These are phyloP conservation scores for Spea multiplicata DNA, from an alignment of 2,113 vertebrate genomes.

Conservation along the genomic window DNA sequence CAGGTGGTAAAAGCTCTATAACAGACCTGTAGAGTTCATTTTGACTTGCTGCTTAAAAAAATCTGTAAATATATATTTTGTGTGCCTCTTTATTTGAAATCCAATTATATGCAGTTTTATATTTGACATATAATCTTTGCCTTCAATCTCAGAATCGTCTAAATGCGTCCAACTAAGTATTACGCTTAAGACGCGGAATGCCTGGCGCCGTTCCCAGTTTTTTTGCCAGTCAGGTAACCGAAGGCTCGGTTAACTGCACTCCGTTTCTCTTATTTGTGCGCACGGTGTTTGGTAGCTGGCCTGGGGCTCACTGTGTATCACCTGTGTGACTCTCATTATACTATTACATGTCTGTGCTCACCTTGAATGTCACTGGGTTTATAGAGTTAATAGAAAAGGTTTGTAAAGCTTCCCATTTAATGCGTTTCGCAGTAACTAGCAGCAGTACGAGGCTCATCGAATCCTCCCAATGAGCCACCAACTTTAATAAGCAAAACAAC, in stretches of 20 bases:
- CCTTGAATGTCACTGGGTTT: background rate
- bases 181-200: slow-evolving; percentile 79
- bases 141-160: slow-evolving; percentile 58
- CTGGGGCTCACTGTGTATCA: slow-evolving; percentile 44
- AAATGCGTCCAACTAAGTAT: slow-evolving; percentile 57
- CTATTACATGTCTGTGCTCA: background rate
- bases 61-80: too few species aligned
- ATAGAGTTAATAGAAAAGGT: background rate
- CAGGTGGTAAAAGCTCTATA: too few species aligned
- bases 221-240: slow-evolving; percentile 88
- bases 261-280: slow-evolving; percentile 35
- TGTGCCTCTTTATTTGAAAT: too few species aligned
- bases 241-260: slow-evolving; percentile 34
- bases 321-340: slow-evolving; percentile 17
- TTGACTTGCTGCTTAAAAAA: too few species aligned
- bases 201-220: slow-evolving; percentile 86
- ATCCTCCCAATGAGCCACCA: too few species aligned
- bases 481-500: too few species aligned
- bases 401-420: background rate
- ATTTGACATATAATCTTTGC: slow-evolving; percentile 50
- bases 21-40: too few species aligned
- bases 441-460: too few species aligned
- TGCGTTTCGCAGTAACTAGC: too few species aligned
- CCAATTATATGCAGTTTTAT: slow-evolving; percentile 50
- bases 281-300: slow-evolving; percentile 35